phyloP scores from a whole-genome alignment of 2,113 vertebrate species.

The Tupaia chinensis region DNA sequence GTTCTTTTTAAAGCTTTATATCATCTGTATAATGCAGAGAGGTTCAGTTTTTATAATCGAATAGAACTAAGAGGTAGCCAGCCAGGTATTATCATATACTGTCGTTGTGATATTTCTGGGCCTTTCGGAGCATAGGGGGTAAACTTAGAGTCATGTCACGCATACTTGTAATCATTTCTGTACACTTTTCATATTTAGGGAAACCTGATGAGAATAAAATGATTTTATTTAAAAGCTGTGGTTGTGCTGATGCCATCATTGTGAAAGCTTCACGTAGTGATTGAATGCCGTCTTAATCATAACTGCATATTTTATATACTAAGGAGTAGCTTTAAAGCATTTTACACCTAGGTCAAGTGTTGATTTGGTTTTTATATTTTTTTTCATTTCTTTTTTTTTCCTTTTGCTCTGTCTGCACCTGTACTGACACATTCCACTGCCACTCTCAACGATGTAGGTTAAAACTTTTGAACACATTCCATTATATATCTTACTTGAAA shows the following conservation, averaged over 20 bases:
- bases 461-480: conserved; percentile 20
- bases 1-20: neutral
- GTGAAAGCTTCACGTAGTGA: neutral
- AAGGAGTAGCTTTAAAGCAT: conserved; percentile 31
- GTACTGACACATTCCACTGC: neutral
- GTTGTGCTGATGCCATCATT: neutral
- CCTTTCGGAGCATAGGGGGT: neutral
- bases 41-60: conserved; percentile 47
- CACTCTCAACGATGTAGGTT: neutral
- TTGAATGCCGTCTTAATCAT: conserved; percentile 52
- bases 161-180: neutral
- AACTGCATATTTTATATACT: neutral
- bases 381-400: too few relatives aligned
- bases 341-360: neutral
- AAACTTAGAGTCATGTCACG: conserved; percentile 8
- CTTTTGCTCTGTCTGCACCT: neutral
- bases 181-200: neutral
- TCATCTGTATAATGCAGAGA: neutral
- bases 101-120: neutral
- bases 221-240: neutral
- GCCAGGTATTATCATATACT: neutral
- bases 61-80: conserved; percentile 31
- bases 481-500: neutral
- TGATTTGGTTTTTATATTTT: neutral
- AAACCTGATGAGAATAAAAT: neutral